A percentile compares a stretch with the other conserved stretches of the same genome.
Conservation (phyloP, 92 coral and sea anemone species). For the Paramuricea clavata region DNA sequence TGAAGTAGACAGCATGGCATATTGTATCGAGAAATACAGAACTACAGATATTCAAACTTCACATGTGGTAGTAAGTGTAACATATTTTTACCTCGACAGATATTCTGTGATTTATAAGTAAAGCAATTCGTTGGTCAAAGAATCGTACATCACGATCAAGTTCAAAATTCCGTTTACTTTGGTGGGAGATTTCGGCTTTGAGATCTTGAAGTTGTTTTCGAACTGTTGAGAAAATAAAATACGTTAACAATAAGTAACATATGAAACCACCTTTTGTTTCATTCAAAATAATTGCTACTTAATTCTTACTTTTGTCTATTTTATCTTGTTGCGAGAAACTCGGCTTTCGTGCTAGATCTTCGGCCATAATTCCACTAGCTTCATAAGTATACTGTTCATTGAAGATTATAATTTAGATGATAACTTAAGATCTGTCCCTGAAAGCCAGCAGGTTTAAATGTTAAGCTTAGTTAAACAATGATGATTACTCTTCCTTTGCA, state of each 20-base stretch:
- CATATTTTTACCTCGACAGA: conserved; percentile 80
- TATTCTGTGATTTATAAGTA: conserved; percentile 93
- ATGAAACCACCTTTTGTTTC: no score
- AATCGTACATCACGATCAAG: conserved; percentile 91
- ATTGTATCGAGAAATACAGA: neutral
- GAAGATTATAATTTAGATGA: neutral
- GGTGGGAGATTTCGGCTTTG: conserved; percentile 89
- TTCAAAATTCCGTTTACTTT: conserved; percentile 93
- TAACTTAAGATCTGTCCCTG: neutral
- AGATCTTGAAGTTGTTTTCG: conserved; percentile 84
- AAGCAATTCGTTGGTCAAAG: conserved; percentile 96
- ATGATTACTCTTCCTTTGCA: neutral
- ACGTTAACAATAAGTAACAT: neutral
- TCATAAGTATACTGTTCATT: conserved; percentile 7
- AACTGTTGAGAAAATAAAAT: conserved; percentile 63
- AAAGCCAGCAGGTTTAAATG: neutral
- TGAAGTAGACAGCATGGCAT: conserved; percentile 5
- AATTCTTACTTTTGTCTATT: conserved; percentile 28
- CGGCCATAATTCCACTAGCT: conserved; percentile 12
- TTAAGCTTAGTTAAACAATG: conserved; percentile 9
- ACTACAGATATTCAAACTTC: neutral
- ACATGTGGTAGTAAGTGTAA: neutral
- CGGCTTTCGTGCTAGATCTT: conserved; percentile 10
- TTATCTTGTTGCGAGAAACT: conserved; percentile 25
- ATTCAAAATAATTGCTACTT: neutral